Evolutionary conservation across 64 coral and sea anemone species (phyloP).

Genomic region (Dendrophyllia cribrosa): DNA sequence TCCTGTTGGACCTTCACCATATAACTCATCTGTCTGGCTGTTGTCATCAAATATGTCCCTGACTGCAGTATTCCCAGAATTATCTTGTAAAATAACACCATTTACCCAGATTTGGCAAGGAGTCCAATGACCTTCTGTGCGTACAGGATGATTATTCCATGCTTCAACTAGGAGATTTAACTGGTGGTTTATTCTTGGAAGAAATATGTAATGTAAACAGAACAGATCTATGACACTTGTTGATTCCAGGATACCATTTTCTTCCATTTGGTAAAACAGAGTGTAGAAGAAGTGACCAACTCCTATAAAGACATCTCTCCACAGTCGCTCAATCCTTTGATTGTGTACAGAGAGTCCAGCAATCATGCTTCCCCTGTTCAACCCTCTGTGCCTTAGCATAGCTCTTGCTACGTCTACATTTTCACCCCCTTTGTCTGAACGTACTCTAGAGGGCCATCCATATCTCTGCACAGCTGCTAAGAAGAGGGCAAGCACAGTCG

Average conservation of each 20-base stretch:
- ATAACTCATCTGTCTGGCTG: not conserved
- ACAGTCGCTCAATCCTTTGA: constrained; percentile 15
- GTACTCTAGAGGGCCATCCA: not conserved
- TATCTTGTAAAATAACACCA: constrained; percentile 35
- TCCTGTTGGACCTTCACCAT: not conserved
- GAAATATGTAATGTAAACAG: constrained; percentile 25
- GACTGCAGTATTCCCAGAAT: not conserved
- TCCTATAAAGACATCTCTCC: constrained; percentile 13
- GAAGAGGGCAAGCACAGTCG: not conserved
- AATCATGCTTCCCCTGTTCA: constrained; percentile 3
- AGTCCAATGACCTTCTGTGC: constrained; percentile 35
- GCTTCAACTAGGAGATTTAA: not conserved
- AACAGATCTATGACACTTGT: not conserved
- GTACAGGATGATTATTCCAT: constrained; percentile 34
- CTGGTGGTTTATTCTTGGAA: constrained; percentile 36
- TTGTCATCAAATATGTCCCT: not conserved
- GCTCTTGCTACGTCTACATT: constrained; percentile 1
- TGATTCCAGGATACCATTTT: not conserved
- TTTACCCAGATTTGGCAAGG: constrained; percentile 69
- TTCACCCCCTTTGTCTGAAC: not conserved
- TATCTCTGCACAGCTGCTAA: not conserved
- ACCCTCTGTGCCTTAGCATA: not conserved
- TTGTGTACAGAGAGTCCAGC: not conserved
- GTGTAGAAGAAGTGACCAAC: constrained; percentile 4
- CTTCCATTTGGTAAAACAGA: constrained; percentile 8